Conservation (phyloP, 2,888 invertebrate species). For the Chymomyza caudatula region DNA sequence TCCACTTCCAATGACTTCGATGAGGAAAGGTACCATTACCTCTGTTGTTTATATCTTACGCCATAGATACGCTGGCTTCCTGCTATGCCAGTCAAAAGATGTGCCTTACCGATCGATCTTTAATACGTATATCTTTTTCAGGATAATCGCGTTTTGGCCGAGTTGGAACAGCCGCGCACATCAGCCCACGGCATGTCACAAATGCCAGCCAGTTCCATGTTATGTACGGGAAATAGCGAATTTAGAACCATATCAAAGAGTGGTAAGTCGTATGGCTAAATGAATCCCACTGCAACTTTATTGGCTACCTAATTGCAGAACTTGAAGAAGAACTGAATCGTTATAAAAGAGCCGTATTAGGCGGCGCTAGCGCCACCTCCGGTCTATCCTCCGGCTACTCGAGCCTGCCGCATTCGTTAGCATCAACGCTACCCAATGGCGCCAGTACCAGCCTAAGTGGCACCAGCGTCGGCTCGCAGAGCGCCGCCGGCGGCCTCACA, state of each 20-base stretch:
- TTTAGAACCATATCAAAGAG: constrained; percentile 77
- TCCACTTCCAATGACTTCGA: too few species aligned
- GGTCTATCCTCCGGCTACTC: constrained; percentile 64
- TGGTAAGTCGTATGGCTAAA: constrained; percentile 60
- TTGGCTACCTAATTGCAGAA: constrained; percentile 42
- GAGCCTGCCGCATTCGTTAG: constrained; percentile 72
- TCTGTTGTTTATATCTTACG: too few species aligned
- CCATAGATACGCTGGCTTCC: too few species aligned
- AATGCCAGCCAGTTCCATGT: constrained; percentile 74
- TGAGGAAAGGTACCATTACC: too few species aligned
- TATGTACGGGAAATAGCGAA: constrained; percentile 73
- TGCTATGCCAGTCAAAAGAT: too few species aligned
- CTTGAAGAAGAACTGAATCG: constrained; percentile 77
- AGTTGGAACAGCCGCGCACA: constrained; percentile 88
- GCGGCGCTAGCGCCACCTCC: constrained; percentile 61
- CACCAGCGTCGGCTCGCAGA: constrained; percentile 60
- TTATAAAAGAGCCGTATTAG: constrained; percentile 73
- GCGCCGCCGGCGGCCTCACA: constrained; percentile 59
- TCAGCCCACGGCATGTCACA: constrained; percentile 74
- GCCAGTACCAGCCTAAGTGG: constrained; percentile 62
- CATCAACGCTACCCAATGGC: constrained; percentile 70
- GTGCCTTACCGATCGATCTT: too few species aligned
- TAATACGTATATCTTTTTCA: constrained; percentile 46
- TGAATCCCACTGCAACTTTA: not conserved
- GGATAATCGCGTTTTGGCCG: constrained; percentile 91